Percentiles rank a stretch among this genome's conserved stretches.
Evolutionary conservation across 2,113 vertebrate genomes (phyloP).

Genomic region (Alouatta palliata): DNA sequence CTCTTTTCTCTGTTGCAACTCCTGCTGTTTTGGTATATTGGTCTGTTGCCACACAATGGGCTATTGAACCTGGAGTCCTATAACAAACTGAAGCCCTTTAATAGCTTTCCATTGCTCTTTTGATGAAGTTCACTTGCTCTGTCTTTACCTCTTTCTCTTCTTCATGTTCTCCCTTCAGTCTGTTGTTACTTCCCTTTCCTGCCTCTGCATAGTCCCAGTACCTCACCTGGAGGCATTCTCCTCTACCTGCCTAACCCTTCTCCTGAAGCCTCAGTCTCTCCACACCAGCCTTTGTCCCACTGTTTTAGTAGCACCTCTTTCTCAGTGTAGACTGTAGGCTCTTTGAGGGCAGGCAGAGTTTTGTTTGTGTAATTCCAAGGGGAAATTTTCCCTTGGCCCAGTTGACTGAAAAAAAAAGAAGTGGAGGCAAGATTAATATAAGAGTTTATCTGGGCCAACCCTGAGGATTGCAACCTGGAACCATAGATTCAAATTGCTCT

Average conservation of each 20-base stretch:
- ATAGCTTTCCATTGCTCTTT: background rate
- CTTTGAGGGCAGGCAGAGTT: background rate
- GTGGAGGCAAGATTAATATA: background rate
- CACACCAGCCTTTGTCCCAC: background rate
- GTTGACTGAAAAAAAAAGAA: background rate
- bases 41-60: background rate
- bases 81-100: background rate
- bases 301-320: too few relatives aligned
- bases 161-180: background rate
- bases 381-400: background rate
- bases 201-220: background rate
- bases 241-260: too few relatives aligned
- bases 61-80: background rate
- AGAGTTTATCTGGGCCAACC: background rate
- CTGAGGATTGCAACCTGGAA: background rate
- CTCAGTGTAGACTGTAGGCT: background rate
- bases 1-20: background rate
- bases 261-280: background rate
- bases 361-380: background rate
- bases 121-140: background rate
- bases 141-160: background rate
- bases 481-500: background rate
- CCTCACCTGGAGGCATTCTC: background rate
- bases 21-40: background rate
- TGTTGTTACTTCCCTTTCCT: background rate